phyloP scores from a whole-genome alignment of 2,888 invertebrate genomes.

The Cerastoderma edule region DNA sequence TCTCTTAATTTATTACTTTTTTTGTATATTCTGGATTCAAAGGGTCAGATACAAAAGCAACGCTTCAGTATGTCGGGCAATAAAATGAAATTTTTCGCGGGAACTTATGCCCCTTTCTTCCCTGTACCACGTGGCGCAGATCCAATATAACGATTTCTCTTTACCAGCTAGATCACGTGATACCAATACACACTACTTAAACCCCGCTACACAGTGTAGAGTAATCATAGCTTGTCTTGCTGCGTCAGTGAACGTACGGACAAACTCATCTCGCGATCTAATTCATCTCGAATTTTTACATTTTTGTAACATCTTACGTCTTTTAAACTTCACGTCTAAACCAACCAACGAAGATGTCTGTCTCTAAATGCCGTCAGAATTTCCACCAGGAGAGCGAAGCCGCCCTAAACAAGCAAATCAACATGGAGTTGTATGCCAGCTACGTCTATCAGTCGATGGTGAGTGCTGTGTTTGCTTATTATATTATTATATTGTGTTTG shows the following conservation, averaged over 20 bases:
- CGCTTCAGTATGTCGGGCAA: too few species aligned
- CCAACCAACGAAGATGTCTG: constrained; percentile 69
- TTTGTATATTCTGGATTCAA: too few species aligned
- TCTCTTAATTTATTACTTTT: too few species aligned
- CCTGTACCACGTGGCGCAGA: background rate
- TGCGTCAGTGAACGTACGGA: constrained; percentile 83
- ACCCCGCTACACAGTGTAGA: background rate
- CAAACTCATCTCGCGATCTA: constrained; percentile 59
- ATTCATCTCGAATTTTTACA: too few species aligned
- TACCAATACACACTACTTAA: background rate
- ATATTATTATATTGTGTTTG: background rate
- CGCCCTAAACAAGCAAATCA: constrained; percentile 83
- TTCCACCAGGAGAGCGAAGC: constrained; percentile 82
- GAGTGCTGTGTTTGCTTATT: constrained; percentile 50
- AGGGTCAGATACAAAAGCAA: too few species aligned
- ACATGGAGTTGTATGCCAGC: constrained; percentile 83
- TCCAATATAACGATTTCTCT: background rate
- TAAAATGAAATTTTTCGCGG: too few species aligned
- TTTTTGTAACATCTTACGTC: background rate
- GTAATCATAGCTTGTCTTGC: constrained; percentile 75
- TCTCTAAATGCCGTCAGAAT: constrained; percentile 83
- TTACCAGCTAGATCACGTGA: background rate
- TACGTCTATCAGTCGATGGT: constrained; percentile 83
- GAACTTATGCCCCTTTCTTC: too few species aligned
- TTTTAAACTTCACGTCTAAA: background rate